Conservation (phyloP, 1,140 invertebrate genomes). For the Euborellia annulipes region DNA sequence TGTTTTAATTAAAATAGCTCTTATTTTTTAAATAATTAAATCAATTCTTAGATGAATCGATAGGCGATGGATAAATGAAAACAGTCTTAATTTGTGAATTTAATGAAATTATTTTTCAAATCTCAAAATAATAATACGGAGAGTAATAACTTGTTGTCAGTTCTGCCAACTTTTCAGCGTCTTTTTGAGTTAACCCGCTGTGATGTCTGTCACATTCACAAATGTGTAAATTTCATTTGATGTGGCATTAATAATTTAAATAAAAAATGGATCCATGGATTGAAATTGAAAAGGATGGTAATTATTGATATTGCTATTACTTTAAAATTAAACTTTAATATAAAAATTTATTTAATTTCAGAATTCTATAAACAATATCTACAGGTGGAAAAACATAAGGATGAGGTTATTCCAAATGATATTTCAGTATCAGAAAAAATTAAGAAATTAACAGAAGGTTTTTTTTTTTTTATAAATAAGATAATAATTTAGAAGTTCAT, state of each 20-base stretch:
- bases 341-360: constrained; percentile 16
- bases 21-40: too few species aligned
- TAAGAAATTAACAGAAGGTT: constrained; percentile 45
- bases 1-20: too few species aligned
- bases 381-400: constrained; percentile 32
- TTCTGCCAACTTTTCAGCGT: too few species aligned
- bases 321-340: constrained; percentile 1
- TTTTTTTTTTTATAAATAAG: constrained; percentile 5
- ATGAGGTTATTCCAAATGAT: constrained; percentile 25
- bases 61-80: too few species aligned
- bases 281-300: constrained; percentile 23
- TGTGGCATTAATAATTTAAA: too few species aligned
- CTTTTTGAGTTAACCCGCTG: too few species aligned
- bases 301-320: constrained; percentile 10
- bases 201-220: too few species aligned
- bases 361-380: constrained; percentile 35
- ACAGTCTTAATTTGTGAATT: too few species aligned
- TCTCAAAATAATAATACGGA: too few species aligned
- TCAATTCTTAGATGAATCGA: too few species aligned
- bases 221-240: background rate
- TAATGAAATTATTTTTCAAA: too few species aligned
- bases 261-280: constrained; percentile 10
- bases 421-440: constrained; percentile 55
- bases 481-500: constrained; percentile 6
- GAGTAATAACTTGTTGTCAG: too few species aligned